phyloP scores from a whole-genome alignment of 1,140 invertebrate species.

The Caenorhabditis latens region DNA sequence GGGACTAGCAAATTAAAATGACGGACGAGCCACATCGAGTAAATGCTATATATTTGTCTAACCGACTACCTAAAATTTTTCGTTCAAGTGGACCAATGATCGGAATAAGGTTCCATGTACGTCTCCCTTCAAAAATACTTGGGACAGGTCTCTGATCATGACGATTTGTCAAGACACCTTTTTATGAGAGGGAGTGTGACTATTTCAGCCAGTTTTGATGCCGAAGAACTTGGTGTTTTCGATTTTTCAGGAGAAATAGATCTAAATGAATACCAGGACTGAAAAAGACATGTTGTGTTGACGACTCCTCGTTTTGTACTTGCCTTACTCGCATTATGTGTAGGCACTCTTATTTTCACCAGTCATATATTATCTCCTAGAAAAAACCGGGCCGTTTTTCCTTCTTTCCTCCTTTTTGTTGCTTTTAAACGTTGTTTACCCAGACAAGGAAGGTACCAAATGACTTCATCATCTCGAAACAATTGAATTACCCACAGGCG shows the following conservation, averaged over 20 bases:
- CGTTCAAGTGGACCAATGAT: conserved; percentile 28
- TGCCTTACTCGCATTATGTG: conserved; percentile 6
- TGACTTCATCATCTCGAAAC: conserved; percentile 31
- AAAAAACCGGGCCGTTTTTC: not conserved
- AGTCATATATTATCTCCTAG: conserved; percentile 37
- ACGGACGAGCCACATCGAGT: not conserved
- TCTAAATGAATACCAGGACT: conserved; percentile 3
- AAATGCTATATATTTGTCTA: conserved; percentile 19
- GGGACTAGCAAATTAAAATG: conserved; percentile 39
- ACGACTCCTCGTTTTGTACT: not conserved
- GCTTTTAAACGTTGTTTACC: conserved; percentile 22
- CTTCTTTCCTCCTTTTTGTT: not conserved
- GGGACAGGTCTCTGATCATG: conserved; percentile 25
- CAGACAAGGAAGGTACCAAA: conserved; percentile 37
- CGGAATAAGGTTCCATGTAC: not conserved
- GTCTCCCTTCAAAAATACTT: not conserved
- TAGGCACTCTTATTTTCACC: conserved; percentile 4
- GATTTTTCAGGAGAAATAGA: not conserved
- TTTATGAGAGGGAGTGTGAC: not conserved
- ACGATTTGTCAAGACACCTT: conserved; percentile 28
- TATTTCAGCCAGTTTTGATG: conserved; percentile 22
- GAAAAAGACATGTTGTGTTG: conserved; percentile 25
- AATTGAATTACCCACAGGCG: conserved; percentile 10
- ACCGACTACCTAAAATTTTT: conserved; percentile 41
- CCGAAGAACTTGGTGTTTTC: not conserved